A percentile compares a stretch with the other conserved stretches of the same genome.
Conservation (phyloP, 64 coral and sea anemone genomes). For the Stichodactyla mertensii region DNA sequence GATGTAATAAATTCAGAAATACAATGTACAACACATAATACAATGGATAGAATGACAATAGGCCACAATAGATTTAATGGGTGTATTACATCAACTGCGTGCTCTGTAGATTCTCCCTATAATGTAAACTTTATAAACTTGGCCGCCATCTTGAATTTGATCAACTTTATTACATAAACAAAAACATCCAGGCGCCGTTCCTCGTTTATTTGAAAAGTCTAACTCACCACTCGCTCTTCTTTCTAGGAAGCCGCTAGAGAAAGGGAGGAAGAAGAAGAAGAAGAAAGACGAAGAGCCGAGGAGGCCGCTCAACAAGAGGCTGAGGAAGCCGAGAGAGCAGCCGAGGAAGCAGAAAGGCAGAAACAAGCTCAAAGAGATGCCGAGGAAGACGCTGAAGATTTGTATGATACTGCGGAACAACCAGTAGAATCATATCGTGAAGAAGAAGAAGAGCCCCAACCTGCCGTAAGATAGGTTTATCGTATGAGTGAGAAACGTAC, state of each 20-base stretch:
- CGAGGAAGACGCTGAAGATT: conserved; percentile 31
- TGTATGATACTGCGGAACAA: conserved; percentile 48
- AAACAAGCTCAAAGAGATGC: conserved; percentile 3
- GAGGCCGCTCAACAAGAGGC: conserved; percentile 51
- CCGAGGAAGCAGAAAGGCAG: conserved; percentile 20
- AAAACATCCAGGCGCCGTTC: too few species aligned
- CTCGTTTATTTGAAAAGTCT: too few species aligned
- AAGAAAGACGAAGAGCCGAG: conserved; percentile 39
- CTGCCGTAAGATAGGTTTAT: not conserved
- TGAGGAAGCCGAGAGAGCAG: conserved; percentile 36
- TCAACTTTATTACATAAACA: too few species aligned
- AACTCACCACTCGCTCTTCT: too few species aligned
- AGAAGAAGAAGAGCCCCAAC: conserved; percentile 13
- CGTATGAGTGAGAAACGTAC: not conserved
- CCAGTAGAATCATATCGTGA: conserved; percentile 5
- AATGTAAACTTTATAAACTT: too few species aligned
- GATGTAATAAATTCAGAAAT: too few species aligned
- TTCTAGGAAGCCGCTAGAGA: conserved; percentile 41
- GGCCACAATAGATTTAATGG: too few species aligned
- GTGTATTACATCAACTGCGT: too few species aligned
- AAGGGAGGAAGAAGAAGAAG: conserved; percentile 36
- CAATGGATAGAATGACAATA: too few species aligned
- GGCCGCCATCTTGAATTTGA: too few species aligned
- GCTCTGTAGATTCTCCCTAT: too few species aligned
- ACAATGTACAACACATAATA: too few species aligned